Percentiles rank a stretch among this genome's conserved stretches.
Evolutionary conservation across 2,797 vertebrate species (phyloP).

Genomic region (Poecilia picta): DNA sequence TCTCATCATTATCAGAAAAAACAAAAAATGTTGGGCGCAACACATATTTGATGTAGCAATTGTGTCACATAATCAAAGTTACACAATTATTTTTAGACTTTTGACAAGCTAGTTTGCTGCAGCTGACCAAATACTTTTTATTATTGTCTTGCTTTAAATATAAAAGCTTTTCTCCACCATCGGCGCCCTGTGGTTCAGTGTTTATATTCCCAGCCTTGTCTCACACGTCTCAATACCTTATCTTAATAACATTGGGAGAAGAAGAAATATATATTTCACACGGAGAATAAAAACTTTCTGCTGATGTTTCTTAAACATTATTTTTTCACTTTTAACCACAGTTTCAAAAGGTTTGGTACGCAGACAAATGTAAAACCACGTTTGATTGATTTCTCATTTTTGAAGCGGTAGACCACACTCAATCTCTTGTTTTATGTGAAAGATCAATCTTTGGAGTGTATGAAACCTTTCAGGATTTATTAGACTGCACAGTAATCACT

Average conservation of each 20-base stretch:
- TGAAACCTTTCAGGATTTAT: slow-evolving; percentile 58
- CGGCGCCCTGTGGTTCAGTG: neutral
- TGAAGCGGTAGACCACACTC: slow-evolving; percentile 46
- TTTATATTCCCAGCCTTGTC: neutral
- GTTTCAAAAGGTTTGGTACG: slow-evolving; percentile 13
- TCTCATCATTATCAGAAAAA: neutral
- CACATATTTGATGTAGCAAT: neutral
- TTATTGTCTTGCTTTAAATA: neutral
- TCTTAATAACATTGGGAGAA: neutral
- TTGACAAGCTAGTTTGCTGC: neutral
- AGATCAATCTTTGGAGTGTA: slow-evolving; percentile 55
- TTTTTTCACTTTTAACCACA: slow-evolving; percentile 1
- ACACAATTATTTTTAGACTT: neutral
- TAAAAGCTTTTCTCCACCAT: neutral
- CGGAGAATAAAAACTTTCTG: neutral
- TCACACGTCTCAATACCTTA: neutral
- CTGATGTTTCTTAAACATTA: slow-evolving; percentile 15
- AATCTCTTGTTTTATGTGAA: slow-evolving; percentile 64
- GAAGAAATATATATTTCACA: neutral
- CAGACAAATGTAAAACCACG: slow-evolving; percentile 10
- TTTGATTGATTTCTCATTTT: slow-evolving; percentile 54
- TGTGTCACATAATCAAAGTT: neutral
- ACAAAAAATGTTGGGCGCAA: neutral
- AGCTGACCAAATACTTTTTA: neutral
- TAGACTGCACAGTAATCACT: slow-evolving; percentile 52